Base-by-base conservation (phyloP, 2,888 invertebrate species). In the Caenorhabditis sp. region DNA sequence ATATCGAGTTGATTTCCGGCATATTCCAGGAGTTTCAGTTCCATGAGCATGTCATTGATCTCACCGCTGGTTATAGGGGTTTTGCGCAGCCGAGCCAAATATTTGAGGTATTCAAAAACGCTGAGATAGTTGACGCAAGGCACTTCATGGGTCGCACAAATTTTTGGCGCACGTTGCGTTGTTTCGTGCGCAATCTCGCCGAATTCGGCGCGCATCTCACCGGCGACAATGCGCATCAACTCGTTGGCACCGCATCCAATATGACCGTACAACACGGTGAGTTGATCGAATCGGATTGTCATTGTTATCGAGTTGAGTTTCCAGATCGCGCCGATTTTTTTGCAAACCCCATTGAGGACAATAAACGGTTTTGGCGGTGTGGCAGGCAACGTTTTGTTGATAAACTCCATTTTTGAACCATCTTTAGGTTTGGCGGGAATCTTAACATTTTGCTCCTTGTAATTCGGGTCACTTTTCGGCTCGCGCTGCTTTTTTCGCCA, bases 221-320 rank as follows among this genome's bases (percentile, higher is more conserved):
- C 70, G 43, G 31, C 53, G 23, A 70, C 31, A 6, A 70, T 70
- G 14, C 21, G 21, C 17, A 70, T n/a, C 26, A 70, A 36, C 26
- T 66, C 66, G 21, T 66, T 59, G 31, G 58, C 55, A 23, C 70
- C 70, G 55, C 70, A 70, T 53, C 70, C 70, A 49, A 57, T n/a
- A 26, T 70, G 55, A 24, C 70, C 70, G 43, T 70, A 70, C 0
- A 70, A 19, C 6, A 66, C 62, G 3, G 57, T 17, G 17, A 70
- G 31, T 50, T 70, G 66, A 50, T 60, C 66, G n/a, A 61, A 43
- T 24, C 51, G 58, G 36, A 62, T 21, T 0, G 53, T 62, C 19
- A 62, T 10, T 43, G 62, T 58, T 21, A 70, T 21, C 21, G 58
- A 27, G 26, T 70, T 70, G 14, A 70, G 58, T 62, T 23, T 58